phyloP scores from a whole-genome alignment of 2,888 invertebrate genomes.

The Synanthedon tipuliformis region DNA sequence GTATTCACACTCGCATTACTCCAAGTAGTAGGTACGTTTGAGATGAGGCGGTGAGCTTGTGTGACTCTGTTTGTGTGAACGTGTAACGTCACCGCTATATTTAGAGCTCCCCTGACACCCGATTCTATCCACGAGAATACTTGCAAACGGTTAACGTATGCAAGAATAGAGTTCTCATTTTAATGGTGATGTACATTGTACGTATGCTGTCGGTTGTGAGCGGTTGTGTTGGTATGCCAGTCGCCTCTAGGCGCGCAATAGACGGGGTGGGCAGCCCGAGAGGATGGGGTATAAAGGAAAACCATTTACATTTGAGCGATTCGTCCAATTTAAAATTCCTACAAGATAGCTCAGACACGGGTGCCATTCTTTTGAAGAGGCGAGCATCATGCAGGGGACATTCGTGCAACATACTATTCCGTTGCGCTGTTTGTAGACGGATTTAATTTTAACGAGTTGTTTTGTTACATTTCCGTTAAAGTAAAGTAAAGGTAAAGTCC shows the following conservation, averaged over 20 bases:
- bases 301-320: slow-evolving; percentile 73
- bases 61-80: slow-evolving; percentile 38
- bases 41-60: slow-evolving; percentile 57
- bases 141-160: slow-evolving; percentile 46
- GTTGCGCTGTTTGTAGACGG: slow-evolving; percentile 19
- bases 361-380: slow-evolving; percentile 68
- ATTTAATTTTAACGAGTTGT: slow-evolving; percentile 38
- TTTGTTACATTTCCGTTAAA: slow-evolving; percentile 8
- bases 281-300: slow-evolving; percentile 72
- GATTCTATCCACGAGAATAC: slow-evolving; percentile 39
- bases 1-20: slow-evolving; percentile 69
- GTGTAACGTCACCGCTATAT: slow-evolving; percentile 50
- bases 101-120: slow-evolving; percentile 31
- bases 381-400: slow-evolving; percentile 56
- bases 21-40: slow-evolving; percentile 54
- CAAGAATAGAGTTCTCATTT: slow-evolving; percentile 45
- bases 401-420: slow-evolving; percentile 27
- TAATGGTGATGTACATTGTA: slow-evolving; percentile 45
- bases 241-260: slow-evolving; percentile 69
- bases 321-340: slow-evolving; percentile 73
- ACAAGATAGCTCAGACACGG: slow-evolving; percentile 70
- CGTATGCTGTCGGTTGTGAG: slow-evolving; percentile 57
- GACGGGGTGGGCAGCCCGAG: slow-evolving; percentile 62
- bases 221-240: slow-evolving; percentile 65
- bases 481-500: slow-evolving; percentile 7